A percentile compares a stretch with the other conserved stretches of the same genome.
Conservation (phyloP, 2,888 invertebrate species). For the Gibbula magus region DNA sequence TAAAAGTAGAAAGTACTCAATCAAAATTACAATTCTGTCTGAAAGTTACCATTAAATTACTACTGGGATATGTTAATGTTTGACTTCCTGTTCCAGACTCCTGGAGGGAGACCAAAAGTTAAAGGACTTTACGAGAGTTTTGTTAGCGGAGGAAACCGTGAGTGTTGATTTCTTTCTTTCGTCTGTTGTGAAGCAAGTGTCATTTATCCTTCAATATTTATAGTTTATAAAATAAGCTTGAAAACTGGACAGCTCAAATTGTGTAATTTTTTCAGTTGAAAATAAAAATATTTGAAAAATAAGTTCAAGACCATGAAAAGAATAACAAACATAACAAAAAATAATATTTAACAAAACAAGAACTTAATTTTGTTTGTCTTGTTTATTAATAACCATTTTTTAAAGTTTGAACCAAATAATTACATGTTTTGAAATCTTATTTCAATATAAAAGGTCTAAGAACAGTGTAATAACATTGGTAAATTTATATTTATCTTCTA, state of each 20-base stretch:
- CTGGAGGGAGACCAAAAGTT: slow-evolving; percentile 51
- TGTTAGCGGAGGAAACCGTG: slow-evolving; percentile 79
- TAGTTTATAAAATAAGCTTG: no score
- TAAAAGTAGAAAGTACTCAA: neutral
- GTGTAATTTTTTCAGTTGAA: no score
- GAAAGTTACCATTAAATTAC: no score
- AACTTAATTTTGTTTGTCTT: no score
- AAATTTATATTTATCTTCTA: neutral
- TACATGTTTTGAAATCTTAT: neutral
- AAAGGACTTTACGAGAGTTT: slow-evolving; percentile 84
- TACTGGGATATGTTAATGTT: no score
- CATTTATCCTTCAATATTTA: neutral
- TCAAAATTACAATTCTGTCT: no score
- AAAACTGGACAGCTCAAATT: no score
- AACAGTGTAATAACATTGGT: neutral
- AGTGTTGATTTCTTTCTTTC: neutral
- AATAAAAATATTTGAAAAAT: no score
- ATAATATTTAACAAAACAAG: no score
- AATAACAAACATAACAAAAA: no score
- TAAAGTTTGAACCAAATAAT: neutral
- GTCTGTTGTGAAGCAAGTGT: neutral
- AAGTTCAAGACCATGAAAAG: no score
- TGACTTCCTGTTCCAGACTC: slow-evolving; percentile 35
- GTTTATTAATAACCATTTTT: neutral
- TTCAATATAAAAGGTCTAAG: neutral